These are phyloP conservation scores for Torymus aiolomorphi DNA, from an alignment of 2,888 invertebrate species.

Conservation along the genomic window DNA sequence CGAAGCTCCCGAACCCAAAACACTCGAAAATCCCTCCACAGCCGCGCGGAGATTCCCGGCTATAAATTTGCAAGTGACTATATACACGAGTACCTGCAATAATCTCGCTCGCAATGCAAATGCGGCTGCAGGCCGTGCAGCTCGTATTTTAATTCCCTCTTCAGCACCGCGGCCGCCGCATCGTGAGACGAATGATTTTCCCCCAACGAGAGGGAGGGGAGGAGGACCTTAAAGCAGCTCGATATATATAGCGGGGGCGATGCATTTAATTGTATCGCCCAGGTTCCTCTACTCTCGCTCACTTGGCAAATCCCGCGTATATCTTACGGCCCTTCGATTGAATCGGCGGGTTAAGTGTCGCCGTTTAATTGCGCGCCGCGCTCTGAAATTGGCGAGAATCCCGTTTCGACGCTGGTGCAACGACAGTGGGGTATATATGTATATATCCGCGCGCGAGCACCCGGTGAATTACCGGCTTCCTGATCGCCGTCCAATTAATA, in stretches of 20 bases:
- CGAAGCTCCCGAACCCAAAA: no score
- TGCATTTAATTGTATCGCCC: conserved; percentile 39
- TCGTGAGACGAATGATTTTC: no score
- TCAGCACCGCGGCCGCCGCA: no score
- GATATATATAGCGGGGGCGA: not conserved
- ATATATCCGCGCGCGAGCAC: not conserved
- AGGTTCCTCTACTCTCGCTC: not conserved
- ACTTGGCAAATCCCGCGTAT: not conserved
- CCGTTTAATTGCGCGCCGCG: conserved; percentile 46
- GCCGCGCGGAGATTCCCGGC: no score
- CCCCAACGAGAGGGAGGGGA: no score
- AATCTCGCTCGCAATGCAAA: no score
- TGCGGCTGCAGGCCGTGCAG: no score
- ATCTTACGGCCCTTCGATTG: conserved; percentile 28
- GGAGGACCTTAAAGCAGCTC: no score
- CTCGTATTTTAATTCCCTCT: no score
- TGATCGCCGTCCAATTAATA: conserved; percentile 38
- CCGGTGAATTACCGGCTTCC: conserved; percentile 29
- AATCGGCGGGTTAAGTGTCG: conserved; percentile 45
- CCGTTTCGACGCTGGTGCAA: conserved; percentile 18
- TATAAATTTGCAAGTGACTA: no score
- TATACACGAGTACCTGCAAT: no score
- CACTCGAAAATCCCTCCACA: no score
- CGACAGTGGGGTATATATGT: not conserved
- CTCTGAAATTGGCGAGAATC: conserved; percentile 36